Evolutionary conservation across 2,888 invertebrate genomes (phyloP), one percentile per base, ranked within the genome.

Genomic region (Dasysyrphus tricinctus): DNA sequence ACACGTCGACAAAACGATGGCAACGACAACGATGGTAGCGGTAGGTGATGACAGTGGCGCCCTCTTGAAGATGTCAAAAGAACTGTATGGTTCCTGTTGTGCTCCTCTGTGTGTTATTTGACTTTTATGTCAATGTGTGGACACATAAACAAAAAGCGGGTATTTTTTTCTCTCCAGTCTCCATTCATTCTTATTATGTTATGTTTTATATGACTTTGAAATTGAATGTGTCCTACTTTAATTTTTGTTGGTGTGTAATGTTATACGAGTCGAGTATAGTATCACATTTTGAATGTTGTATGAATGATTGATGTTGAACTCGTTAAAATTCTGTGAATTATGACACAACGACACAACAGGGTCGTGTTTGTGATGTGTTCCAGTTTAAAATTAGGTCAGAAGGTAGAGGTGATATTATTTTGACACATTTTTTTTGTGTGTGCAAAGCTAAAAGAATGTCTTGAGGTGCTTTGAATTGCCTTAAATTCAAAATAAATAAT

Each of bases 181-280:
- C 8, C 42, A 63, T 67, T 65, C 34, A 47, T 67, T 37, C 19
- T 49, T 67, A 67, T 51, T 69, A 69, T 70, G 34, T 47, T 49
- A 47, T 47, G 16, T 29, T 29, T 74, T 67, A 51, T 67, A 51
- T 78, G 77, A 70, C 78, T 78, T 78, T 78, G 78, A 78, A 70
- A 70, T 54, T 70, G 34, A 78, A 59, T 49, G 42, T 42, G 67
- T 54, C 49, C 42, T 42, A 59, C 32, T 70, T 49, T 34, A 56
- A 29, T 67, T 51, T 49, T 49, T 34, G 51, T 65, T 24, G 39
- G 32, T 49, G 73, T 49, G 65, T 65, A 73, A 65, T 73, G 65
- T 65, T 44, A 79, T 72, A 49, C 24, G 6, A 12, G 1, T 34
- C n/a, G n/a, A n/a, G 4, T 32, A n/a, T 32, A 19, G 12, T n/a